Evolutionary conservation across 2,888 invertebrate genomes (phyloP).

Genomic region (Myopa testacea): DNA sequence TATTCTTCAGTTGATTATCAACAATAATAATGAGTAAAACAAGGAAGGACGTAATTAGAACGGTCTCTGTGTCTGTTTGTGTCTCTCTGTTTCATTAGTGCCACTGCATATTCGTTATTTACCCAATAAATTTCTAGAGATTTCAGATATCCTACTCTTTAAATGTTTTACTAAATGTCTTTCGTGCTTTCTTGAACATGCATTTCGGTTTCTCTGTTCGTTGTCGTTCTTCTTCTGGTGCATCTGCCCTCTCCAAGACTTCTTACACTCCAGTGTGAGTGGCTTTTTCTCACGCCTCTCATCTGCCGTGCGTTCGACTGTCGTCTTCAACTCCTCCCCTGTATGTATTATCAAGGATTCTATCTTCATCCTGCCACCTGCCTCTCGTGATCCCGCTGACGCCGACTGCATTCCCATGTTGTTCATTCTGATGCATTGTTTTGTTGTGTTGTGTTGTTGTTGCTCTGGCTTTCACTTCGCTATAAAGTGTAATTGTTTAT

Average conservation of each 20-base stretch:
- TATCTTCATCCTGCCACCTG: conserved; percentile 19
- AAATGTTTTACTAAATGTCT: too few species aligned
- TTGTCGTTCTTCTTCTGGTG: neutral
- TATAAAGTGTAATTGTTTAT: conserved; percentile 30
- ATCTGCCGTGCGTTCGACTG: neutral
- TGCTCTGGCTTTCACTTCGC: neutral
- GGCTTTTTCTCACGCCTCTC: conserved; percentile 19
- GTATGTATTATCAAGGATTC: neutral
- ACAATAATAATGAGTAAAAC: too few species aligned
- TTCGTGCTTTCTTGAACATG: too few species aligned
- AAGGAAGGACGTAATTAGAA: too few species aligned
- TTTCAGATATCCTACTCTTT: neutral
- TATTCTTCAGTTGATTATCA: too few species aligned
- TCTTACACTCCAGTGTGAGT: conserved; percentile 17
- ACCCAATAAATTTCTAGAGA: neutral
- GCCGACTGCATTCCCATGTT: conserved; percentile 8
- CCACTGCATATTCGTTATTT: too few species aligned
- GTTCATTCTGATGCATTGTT: neutral
- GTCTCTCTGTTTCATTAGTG: too few species aligned
- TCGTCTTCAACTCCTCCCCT: conserved; percentile 10
- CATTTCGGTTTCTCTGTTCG: neutral
- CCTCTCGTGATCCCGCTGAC: neutral
- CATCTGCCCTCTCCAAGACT: neutral
- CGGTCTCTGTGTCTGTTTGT: too few species aligned
- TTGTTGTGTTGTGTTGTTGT: conserved; percentile 3